A percentile compares a stretch with the other conserved stretches of the same genome.
Evolutionary conservation across 1,140 invertebrate species (phyloP).

Genomic region (Neodiprion lecontei): DNA sequence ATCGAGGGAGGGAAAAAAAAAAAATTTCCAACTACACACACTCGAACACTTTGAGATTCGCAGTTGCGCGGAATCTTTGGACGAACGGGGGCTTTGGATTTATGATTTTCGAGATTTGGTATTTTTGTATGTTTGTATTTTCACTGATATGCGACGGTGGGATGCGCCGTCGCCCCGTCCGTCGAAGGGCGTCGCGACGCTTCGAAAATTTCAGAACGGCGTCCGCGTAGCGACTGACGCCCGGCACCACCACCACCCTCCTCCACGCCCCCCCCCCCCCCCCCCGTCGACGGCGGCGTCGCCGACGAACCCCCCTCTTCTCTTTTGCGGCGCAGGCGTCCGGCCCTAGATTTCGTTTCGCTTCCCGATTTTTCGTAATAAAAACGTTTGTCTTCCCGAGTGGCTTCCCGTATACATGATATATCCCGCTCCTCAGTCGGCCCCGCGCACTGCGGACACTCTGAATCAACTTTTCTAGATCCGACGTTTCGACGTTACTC

Average conservation of each 20-base stretch:
- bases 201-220: slow-evolving; percentile 34
- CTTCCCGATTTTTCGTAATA: slow-evolving; percentile 50
- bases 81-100: not conserved
- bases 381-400: slow-evolving; percentile 50
- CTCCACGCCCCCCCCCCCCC: slow-evolving; percentile 37
- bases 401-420: slow-evolving; percentile 34
- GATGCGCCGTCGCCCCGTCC: not conserved
- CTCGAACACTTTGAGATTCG: not conserved
- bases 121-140: too few relatives aligned
- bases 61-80: not conserved
- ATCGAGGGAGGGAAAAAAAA: too few relatives aligned
- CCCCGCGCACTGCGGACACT: too few relatives aligned
- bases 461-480: too few relatives aligned
- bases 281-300: slow-evolving; percentile 19
- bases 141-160: not conserved
- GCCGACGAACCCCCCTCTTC: slow-evolving; percentile 5
- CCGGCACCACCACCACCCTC: slow-evolving; percentile 46
- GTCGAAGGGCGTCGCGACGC: slow-evolving; percentile 5
- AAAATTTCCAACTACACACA: not conserved
- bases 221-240: slow-evolving; percentile 45
- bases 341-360: slow-evolving; percentile 44
- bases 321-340: slow-evolving; percentile 32
- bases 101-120: too few relatives aligned
- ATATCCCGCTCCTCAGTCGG: slow-evolving; percentile 10
- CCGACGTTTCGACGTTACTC: too few relatives aligned